These are phyloP conservation scores for Leptinotarsa lineolata DNA, from an alignment of 1,140 invertebrate species.

Conservation along the genomic window DNA sequence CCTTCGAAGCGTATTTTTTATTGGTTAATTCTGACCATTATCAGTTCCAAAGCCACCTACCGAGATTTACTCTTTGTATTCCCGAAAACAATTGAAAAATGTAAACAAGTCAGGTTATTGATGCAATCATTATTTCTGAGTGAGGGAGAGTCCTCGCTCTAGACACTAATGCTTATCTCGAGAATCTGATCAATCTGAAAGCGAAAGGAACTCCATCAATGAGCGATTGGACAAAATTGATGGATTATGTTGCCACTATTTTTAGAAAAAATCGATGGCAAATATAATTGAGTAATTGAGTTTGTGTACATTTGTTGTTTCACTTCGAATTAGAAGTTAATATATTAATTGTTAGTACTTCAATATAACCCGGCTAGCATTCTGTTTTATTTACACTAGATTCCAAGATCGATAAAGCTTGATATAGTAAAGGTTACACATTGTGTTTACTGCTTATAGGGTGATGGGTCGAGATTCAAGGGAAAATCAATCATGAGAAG, in stretches of 20 bases:
- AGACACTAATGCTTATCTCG: neutral
- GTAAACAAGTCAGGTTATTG: slow-evolving; percentile 3
- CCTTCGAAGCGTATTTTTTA: slow-evolving; percentile 11
- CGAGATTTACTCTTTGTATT: neutral
- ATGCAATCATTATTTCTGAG: neutral
- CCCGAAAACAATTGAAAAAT: slow-evolving; percentile 6
- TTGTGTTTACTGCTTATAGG: neutral
- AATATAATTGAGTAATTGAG: neutral
- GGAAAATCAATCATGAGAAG: neutral
- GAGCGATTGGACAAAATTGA: neutral
- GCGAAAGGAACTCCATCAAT: neutral
- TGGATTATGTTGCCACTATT: neutral
- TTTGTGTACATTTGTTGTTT: slow-evolving; percentile 4
- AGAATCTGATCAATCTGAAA: neutral
- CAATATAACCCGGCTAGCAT: neutral
- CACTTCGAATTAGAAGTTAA: slow-evolving; percentile 8
- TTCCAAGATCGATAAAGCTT: neutral
- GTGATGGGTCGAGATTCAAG: neutral
- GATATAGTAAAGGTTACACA: neutral
- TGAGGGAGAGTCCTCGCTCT: slow-evolving; percentile 2
- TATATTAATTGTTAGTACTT: neutral
- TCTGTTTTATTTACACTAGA: neutral
- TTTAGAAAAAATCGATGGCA: slow-evolving; percentile 2
- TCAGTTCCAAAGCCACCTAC: slow-evolving; percentile 7
- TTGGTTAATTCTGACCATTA: slow-evolving; percentile 1